A percentile compares a stretch with the other conserved stretches of the same genome.
Evolutionary conservation across 1,140 invertebrate species (phyloP).

Genomic region (Chironomus striatipennis): DNA sequence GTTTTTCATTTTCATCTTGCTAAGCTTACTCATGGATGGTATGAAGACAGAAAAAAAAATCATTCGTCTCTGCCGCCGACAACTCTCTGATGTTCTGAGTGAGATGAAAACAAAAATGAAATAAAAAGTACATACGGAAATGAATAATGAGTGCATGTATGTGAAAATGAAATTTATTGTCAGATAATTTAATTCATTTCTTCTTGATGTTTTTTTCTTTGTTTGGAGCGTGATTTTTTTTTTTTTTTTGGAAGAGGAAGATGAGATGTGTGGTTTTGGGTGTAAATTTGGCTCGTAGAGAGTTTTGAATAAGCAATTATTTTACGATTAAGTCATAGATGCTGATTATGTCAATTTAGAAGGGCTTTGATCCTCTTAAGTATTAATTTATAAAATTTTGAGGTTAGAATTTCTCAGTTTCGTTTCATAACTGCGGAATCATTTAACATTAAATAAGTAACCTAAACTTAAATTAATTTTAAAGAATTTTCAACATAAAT

Average conservation of each 20-base stretch:
- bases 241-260: no score
- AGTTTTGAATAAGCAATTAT: no score
- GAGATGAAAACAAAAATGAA: background rate
- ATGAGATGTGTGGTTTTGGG: background rate
- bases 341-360: no score
- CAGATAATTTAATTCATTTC: conserved; percentile 14
- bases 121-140: background rate
- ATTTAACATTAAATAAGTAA: no score
- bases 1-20: background rate
- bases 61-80: background rate
- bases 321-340: no score
- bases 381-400: no score
- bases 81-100: background rate
- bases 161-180: conserved; percentile 14
- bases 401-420: no score
- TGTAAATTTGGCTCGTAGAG: no score
- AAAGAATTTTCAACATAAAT: no score
- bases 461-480: no score
- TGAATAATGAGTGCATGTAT: conserved; percentile 1
- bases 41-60: background rate
- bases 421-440: no score
- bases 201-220: background rate
- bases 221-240: background rate
- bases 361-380: no score
- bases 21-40: background rate